These are phyloP conservation scores for Upupa epops DNA, from an alignment of 2,113 vertebrate species.

Conservation along the genomic window DNA sequence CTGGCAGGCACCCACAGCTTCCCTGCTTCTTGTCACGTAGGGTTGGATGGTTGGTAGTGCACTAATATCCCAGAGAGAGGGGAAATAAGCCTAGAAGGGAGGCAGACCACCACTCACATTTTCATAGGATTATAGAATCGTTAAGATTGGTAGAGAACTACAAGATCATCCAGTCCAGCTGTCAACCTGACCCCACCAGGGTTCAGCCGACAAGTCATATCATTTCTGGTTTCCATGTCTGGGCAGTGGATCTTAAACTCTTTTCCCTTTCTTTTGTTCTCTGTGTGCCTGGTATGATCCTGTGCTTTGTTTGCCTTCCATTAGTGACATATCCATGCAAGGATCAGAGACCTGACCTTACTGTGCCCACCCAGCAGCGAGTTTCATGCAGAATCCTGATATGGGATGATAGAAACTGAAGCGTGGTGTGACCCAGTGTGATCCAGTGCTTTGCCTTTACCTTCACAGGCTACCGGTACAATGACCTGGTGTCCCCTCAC, in stretches of 20 bases:
- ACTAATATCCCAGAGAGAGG: not conserved
- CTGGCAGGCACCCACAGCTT: slow-evolving; percentile 9
- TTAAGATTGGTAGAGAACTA: no score
- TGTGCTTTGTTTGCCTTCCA: not conserved
- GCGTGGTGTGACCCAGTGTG: not conserved
- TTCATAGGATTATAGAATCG: no score
- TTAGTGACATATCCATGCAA: not conserved
- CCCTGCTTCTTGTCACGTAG: slow-evolving; percentile 47
- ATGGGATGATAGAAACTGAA: fast-evolving
- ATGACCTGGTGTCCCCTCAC: slow-evolving; percentile 74
- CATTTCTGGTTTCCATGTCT: not conserved
- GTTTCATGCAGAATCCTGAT: not conserved
- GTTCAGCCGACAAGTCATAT: not conserved
- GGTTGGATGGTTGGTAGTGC: not conserved
- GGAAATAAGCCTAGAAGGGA: not conserved
- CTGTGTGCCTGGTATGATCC: not conserved
- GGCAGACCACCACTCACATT: not conserved
- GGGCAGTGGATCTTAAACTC: not conserved
- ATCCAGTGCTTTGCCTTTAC: not conserved
- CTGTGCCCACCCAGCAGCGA: not conserved
- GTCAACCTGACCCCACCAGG: no score
- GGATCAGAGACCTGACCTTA: fast-evolving
- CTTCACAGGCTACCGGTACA: slow-evolving; percentile 73
- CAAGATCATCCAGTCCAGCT: no score
- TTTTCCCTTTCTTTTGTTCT: not conserved